Evolutionary conservation across 2,113 vertebrate genomes (phyloP).

Genomic region (Limnothrissa miodon): DNA sequence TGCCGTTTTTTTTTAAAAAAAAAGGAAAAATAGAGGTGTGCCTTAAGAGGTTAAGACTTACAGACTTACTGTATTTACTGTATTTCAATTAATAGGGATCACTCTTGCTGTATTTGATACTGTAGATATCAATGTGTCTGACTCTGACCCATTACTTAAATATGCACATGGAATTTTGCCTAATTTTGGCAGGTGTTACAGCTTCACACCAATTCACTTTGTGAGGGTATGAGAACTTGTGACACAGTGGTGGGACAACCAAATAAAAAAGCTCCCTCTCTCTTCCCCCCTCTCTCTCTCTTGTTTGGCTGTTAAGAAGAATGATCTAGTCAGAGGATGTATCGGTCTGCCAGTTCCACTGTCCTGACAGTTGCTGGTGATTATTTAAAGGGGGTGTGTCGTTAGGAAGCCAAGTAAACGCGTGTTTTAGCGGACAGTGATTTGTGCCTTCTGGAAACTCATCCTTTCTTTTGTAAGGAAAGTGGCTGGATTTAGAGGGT

Average conservation of each 20-base stretch:
- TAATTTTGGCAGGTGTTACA: not conserved
- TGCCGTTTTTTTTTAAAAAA: too few relatives aligned
- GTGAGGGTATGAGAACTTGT: conserved; percentile 37
- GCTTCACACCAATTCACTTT: conserved; percentile 14
- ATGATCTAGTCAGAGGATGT: conserved; percentile 61
- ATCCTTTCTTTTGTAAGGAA: conserved; percentile 70
- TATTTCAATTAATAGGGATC: not conserved
- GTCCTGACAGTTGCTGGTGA: conserved; percentile 58
- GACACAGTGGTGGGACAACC: conserved; percentile 29
- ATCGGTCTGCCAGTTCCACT: conserved; percentile 58
- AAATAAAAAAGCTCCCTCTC: conserved; percentile 48
- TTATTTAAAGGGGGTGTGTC: conserved; percentile 72
- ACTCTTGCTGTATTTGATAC: not conserved
- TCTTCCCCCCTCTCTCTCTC: not conserved
- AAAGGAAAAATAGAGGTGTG: too few relatives aligned
- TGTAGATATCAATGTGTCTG: not conserved
- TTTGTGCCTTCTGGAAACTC: conserved; percentile 72
- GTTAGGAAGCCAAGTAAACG: conserved; percentile 69
- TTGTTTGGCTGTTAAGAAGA: conserved; percentile 61
- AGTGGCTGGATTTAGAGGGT: conserved; percentile 72
- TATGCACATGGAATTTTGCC: not conserved
- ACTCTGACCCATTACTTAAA: not conserved
- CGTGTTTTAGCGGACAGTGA: conserved; percentile 73
- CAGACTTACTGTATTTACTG: too few relatives aligned
- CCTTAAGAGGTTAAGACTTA: too few relatives aligned